These are phyloP conservation scores for Herpetotheres cachinnans DNA, from an alignment of 2,113 vertebrate genomes.

Conservation along the genomic window DNA sequence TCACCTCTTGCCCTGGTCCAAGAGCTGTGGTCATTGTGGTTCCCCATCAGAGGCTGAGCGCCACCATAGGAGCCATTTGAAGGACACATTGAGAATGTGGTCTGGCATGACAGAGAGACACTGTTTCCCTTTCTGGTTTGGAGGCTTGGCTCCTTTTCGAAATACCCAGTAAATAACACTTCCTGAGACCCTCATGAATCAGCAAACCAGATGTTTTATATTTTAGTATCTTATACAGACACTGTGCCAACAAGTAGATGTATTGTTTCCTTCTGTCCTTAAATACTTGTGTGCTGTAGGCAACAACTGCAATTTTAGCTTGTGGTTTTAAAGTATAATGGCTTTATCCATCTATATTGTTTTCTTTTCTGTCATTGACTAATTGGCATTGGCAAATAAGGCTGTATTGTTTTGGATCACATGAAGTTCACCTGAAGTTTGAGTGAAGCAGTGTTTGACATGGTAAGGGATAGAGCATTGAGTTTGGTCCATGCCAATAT, in stretches of 20 bases:
- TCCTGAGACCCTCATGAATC: not conserved
- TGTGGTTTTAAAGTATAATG: not conserved
- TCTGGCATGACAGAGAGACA: not conserved
- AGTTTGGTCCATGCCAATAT: conserved; percentile 16
- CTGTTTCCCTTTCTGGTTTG: not conserved
- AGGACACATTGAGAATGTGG: not conserved
- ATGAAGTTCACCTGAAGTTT: not conserved
- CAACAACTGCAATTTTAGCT: not conserved
- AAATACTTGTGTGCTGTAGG: not conserved
- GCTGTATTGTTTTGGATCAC: not conserved
- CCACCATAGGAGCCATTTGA: not conserved
- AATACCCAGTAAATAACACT: not conserved
- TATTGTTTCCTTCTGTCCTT: not conserved
- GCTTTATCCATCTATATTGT: not conserved
- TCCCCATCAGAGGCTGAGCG: not conserved
- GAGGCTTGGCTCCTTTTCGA: not conserved
- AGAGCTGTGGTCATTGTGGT: not conserved
- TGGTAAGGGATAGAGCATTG: not conserved
- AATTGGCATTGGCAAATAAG: conserved; percentile 23
- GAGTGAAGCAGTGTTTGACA: not conserved
- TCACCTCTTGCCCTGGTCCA: not conserved
- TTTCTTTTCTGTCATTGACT: conserved; percentile 40
- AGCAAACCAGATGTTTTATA: not conserved
- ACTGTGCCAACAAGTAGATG: not conserved
- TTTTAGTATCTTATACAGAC: not conserved